Percentiles rank a stretch among this genome's conserved stretches.
Evolutionary conservation across 1,140 invertebrate species (phyloP).

Genomic region (Phortica variegata): DNA sequence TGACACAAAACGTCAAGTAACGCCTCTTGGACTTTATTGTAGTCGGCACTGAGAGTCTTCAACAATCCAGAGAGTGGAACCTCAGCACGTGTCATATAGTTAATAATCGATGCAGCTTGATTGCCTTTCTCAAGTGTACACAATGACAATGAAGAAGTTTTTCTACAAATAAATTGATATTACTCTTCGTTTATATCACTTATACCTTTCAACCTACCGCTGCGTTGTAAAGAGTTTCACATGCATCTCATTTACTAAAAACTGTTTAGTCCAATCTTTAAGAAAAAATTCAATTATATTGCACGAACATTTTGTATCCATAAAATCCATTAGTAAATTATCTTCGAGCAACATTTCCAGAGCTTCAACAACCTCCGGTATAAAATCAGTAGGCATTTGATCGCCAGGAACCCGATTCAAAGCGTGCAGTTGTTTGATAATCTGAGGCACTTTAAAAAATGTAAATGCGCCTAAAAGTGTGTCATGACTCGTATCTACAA

Average conservation of each 20-base stretch:
- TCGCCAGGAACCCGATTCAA: conserved; percentile 55
- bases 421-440: conserved; percentile 70
- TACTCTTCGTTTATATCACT: background rate
- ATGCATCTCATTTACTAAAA: conserved; percentile 78
- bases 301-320: conserved; percentile 85
- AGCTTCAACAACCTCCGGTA: conserved; percentile 75
- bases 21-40: conserved; percentile 83
- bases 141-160: conserved; percentile 34
- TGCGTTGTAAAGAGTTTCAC: conserved; percentile 69
- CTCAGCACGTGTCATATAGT: conserved; percentile 83
- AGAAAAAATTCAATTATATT: conserved; percentile 83
- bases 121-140: conserved; percentile 68
- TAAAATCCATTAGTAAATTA: conserved; percentile 80
- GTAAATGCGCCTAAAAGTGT: conserved; percentile 91
- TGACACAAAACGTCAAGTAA: conserved; percentile 61
- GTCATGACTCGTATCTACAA: conserved; percentile 68
- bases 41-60: conserved; percentile 80
- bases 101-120: conserved; percentile 67
- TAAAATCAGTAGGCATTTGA: conserved; percentile 59
- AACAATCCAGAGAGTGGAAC: conserved; percentile 83
- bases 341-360: conserved; percentile 80
- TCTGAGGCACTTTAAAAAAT: conserved; percentile 85
- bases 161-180: conserved; percentile 14
- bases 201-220: conserved; percentile 59
- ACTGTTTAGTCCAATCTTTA: conserved; percentile 76